Evolutionary conservation across 2,113 vertebrate species (phyloP).

Genomic region (Lichenostomus cassidix): DNA sequence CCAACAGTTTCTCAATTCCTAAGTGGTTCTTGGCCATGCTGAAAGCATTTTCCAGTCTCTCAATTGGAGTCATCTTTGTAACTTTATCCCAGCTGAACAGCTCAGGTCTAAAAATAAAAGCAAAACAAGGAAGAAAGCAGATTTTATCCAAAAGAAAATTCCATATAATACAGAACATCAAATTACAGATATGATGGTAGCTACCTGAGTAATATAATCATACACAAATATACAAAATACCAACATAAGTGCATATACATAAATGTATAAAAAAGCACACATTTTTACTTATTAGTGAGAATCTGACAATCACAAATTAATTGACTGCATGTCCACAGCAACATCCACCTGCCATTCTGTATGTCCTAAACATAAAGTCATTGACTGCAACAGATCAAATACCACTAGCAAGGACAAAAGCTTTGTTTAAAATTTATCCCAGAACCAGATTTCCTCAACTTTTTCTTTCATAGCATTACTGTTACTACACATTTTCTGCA

Average conservation of each 20-base stretch:
- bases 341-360: neutral
- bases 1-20: constrained; percentile 91
- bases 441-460: neutral
- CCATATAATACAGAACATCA: neutral
- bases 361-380: neutral
- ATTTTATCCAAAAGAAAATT: neutral
- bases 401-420: neutral
- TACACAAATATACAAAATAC: neutral
- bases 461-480: neutral
- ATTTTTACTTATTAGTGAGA: neutral
- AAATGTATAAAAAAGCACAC: neutral
- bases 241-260: neutral
- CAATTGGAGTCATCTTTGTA: constrained; percentile 75
- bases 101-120: constrained; percentile 81
- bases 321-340: neutral
- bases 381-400: neutral
- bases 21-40: constrained; percentile 87
- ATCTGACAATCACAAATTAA: neutral
- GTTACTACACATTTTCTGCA: neutral
- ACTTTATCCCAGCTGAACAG: constrained; percentile 89
- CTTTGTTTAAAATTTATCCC: neutral
- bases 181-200: neutral
- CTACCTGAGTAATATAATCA: neutral
- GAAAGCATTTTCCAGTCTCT: constrained; percentile 92
- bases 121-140: neutral